Base-by-base conservation (phyloP, 1,140 invertebrate genomes). In the Drosophila kanapiae region DNA sequence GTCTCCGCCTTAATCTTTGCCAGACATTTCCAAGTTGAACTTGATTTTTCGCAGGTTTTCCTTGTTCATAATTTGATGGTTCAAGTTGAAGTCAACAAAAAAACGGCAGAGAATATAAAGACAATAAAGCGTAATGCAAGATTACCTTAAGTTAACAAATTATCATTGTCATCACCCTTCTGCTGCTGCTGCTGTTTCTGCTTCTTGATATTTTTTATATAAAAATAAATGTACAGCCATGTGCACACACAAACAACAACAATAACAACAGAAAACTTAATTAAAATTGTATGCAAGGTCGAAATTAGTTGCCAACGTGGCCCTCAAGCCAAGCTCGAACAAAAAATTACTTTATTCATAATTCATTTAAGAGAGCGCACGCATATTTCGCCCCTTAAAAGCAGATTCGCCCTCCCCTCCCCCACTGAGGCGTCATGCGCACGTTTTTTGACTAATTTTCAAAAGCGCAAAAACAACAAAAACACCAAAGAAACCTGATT, bases 231-330 rank as follows among this genome's bases (percentile, higher is more conserved):
- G 58, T 43, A 63, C 59, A 57, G 31, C 58, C 43, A 64, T 67
- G 62, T 45, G 43, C 65, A 48, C 68, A 48, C 38, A 43, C 48
- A 63, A 47, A 43, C 37, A 58, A 57, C 31, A 49, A 74, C 48
- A 60, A 38, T 16, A 60, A 37, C 51, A 68, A 54, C 51, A 77
- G n/a, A 74, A 67, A 61, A 68, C 70, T 90, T 90, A 90, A 90
- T 88, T 90, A 88, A 90, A 88, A 90, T 88, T 81, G 75, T 85
- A 76, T 68, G 85, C 85, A 88, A 88, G 84, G 84, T 88, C 84
- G 65, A 90, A 90, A 90, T 88, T 88, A 88, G 85, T 81, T 88
- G 83, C 60, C 83, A 82, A 62, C 83, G 80, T 87, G 84, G 78
- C 84, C 84, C 76, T 85, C 84, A 88, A 84, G 84, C 72, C 69